Evolutionary conservation across 2,113 vertebrate species (phyloP), one percentile per base, ranked within the genome.

Genomic region (Apteryx owenii): DNA sequence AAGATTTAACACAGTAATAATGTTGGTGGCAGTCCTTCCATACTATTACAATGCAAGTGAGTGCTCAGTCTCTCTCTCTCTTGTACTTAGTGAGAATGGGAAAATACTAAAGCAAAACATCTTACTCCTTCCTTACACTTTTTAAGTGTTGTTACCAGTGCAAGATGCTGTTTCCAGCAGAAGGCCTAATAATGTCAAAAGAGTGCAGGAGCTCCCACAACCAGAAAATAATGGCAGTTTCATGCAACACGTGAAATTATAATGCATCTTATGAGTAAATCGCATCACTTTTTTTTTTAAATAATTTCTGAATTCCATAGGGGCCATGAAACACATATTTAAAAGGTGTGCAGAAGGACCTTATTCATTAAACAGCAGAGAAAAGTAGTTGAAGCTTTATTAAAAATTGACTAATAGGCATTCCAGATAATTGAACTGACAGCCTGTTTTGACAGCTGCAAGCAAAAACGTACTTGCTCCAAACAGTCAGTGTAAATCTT

Each of bases 381-480:
- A 98, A 96, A 98, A 82, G 83, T 89, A 95, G 82, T 95, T 97
- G 96, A 97, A 97, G 94, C 88, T 98, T 98, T 98, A 98, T 98
- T 98, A 98, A 98, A 98, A 98, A 97, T 96, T 97, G 97, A 98
- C 97, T 98, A 98, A 98, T 97, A 98, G 95, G 85, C 92, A 98
- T 97, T 97, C 86, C 86, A 96, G 93, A 96, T 98, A 98, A 98
- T 98, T 98, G 98, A 98, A 98, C 90, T 98, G 98, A 98, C 98
- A 98, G 97, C 69, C 93, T 98, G 95, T 98, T 98, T 98, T 98
- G 98, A 98, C 98, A 98, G 97, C 98, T 98, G 98, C 93, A 97
- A 98, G 95, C 44, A 95, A 97, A 98, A 97, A 96, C 71, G 81
- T 96, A 84, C 96, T 97, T 97, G 87, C 81, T 96, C 96, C 94